These are phyloP conservation scores for Hormaphis cornu DNA, from an alignment of 1,140 invertebrate genomes.

Conservation along the genomic window DNA sequence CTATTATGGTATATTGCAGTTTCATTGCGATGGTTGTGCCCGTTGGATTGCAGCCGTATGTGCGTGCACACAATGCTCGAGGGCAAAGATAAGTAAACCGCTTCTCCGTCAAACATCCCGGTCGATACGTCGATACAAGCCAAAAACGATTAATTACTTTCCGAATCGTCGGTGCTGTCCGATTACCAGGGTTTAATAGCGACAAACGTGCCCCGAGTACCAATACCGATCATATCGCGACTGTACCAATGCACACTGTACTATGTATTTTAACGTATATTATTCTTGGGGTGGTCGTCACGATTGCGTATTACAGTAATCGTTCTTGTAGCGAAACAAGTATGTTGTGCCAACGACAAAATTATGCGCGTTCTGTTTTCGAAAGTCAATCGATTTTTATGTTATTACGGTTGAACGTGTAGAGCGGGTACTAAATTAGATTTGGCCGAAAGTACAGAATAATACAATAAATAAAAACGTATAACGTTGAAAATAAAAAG, in stretches of 20 bases:
- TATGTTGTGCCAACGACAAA: too few relatives aligned
- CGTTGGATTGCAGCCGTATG: neutral
- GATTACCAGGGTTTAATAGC: neutral
- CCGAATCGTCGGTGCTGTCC: neutral
- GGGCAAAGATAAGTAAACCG: constrained; percentile 1
- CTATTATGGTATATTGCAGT: neutral
- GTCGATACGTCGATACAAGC: neutral
- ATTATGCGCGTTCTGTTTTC: too few relatives aligned
- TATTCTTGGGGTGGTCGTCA: too few relatives aligned
- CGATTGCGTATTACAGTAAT: too few relatives aligned
- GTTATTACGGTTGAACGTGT: too few relatives aligned
- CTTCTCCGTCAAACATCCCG: neutral
- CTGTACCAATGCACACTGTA: neutral
- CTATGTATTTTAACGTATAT: neutral
- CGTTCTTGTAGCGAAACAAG: too few relatives aligned
- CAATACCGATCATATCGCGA: neutral
- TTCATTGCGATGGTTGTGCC: neutral
- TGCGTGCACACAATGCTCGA: neutral
- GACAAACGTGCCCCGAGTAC: neutral
- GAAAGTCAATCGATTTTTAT: too few relatives aligned
- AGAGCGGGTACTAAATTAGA: too few relatives aligned
- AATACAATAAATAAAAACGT: too few relatives aligned
- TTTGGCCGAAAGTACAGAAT: too few relatives aligned
- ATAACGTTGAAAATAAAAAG: too few relatives aligned
- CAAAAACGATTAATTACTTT: constrained; percentile 12